phyloP scores from a whole-genome alignment of 1,140 invertebrate genomes.

The Cephus cinctus region DNA sequence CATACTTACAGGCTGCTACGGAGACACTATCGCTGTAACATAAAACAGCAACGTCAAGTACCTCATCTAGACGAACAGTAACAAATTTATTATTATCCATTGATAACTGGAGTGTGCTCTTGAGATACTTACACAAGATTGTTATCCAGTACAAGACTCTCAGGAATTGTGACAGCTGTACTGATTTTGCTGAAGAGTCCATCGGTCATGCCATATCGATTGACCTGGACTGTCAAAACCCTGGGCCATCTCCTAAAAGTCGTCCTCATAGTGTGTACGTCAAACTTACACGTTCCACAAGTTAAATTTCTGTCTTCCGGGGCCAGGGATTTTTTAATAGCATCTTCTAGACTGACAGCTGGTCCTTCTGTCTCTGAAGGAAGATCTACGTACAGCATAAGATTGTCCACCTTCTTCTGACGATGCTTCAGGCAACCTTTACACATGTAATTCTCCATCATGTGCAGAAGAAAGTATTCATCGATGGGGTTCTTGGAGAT shows the following conservation, averaged over 20 bases:
- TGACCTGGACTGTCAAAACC: constrained; percentile 41
- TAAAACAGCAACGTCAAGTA: too few species aligned
- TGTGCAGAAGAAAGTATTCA: constrained; percentile 39
- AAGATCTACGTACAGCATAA: constrained; percentile 42
- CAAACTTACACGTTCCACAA: constrained; percentile 37
- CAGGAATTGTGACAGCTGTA: constrained; percentile 36
- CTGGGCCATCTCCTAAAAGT: constrained; percentile 38
- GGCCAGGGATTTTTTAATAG: constrained; percentile 33
- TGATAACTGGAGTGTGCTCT: neutral
- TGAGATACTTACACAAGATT: constrained; percentile 33
- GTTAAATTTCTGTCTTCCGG: constrained; percentile 36
- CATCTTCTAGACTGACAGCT: constrained; percentile 27
- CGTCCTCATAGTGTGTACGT: constrained; percentile 32
- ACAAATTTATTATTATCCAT: neutral
- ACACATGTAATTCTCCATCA: constrained; percentile 42
- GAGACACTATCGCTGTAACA: too few species aligned
- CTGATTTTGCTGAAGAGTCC: constrained; percentile 40
- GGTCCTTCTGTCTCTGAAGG: constrained; percentile 23
- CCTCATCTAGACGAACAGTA: too few species aligned
- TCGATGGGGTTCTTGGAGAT: constrained; percentile 34
- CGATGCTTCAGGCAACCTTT: constrained; percentile 34
- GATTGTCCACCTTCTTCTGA: constrained; percentile 37
- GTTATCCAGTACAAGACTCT: constrained; percentile 26
- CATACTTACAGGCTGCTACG: constrained; percentile 24
- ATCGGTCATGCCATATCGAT: constrained; percentile 39